phyloP scores from a whole-genome alignment of 2,888 invertebrate species.

The Eucera pruinosa region DNA sequence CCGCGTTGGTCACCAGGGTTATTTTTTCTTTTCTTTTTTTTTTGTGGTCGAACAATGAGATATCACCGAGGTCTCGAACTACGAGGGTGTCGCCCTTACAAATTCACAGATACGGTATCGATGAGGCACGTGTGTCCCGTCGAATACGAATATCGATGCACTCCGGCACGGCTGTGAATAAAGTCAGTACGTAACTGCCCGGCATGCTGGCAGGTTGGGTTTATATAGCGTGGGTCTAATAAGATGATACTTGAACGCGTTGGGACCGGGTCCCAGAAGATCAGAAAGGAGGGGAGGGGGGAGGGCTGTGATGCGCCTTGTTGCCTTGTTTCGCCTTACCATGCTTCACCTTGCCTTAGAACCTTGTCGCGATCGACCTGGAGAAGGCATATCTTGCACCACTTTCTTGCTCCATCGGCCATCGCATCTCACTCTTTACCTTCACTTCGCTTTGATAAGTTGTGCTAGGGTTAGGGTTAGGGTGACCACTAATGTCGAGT shows the following conservation, averaged over 20 bases:
- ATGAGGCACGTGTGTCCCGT: slow-evolving; percentile 37
- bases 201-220: slow-evolving; percentile 81
- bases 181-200: slow-evolving; percentile 81
- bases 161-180: slow-evolving; percentile 75
- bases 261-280: slow-evolving; percentile 62
- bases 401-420: slow-evolving; percentile 4
- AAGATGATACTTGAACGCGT: slow-evolving; percentile 81
- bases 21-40: too few species aligned
- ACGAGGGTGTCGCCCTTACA: slow-evolving; percentile 22
- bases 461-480: too few species aligned
- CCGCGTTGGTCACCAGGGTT: slow-evolving; percentile 19
- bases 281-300: slow-evolving; percentile 59
- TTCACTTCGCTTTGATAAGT: not conserved
- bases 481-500: too few species aligned
- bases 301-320: slow-evolving; percentile 55
- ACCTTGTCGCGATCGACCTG: slow-evolving; percentile 60
- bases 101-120: slow-evolving; percentile 42
- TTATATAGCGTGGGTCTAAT: slow-evolving; percentile 84
- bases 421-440: not conserved
- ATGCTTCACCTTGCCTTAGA: slow-evolving; percentile 70
- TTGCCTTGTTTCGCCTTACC: slow-evolving; percentile 56
- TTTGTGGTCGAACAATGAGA: slow-evolving; percentile 15
- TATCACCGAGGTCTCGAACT: slow-evolving; percentile 35
- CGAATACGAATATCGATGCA: slow-evolving; percentile 53
- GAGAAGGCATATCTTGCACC: slow-evolving; percentile 24